Evolutionary conservation across 2,888 invertebrate genomes (phyloP), one percentile per base, ranked within the genome.

Genomic region (Melikaiella ostensackeni): DNA sequence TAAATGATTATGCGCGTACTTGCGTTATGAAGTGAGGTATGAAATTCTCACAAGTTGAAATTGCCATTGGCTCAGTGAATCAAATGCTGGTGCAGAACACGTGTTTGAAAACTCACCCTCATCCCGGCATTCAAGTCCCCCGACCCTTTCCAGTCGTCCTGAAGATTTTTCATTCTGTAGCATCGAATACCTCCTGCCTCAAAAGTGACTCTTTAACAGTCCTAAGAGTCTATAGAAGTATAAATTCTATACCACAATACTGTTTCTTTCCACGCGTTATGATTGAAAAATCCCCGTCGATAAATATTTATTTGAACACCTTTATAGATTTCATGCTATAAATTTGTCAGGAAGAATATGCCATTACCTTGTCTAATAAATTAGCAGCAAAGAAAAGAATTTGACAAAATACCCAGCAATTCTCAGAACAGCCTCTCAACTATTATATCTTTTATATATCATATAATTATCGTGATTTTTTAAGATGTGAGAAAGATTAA

Each of bases 91-190:
- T 62, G 70, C 30, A 74, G 74, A 74, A 77, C 75, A 78, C 78
- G 74, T 76, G 76, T 74, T 79, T 64, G 74, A 61, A 76, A 79
- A 77, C 74, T 81, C 75, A 79, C 76, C 77, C 79, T 77, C 70
- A 76, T 76, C 77, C 81, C 74, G 76, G 80, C 81, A 77, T 83
- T 80, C 70, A 79, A 80, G 79, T 79, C 78, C 76, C 79, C n/a
- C 63, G 79, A 77, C 79, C 75, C 75, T 76, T 81, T 80, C 77
- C 74, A 76, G 78, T 78, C 70, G 76, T 73, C 79, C 75, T 62
- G 80, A 80, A 81, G 77, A 80, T 78, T 79, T 79, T 78, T 81
- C 79, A 78, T 77, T 79, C 79, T 77, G 61, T 74, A 77, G 46
- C 74, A 77, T 79, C 78, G 76, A 76, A 81, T 77, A 76, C 13